A percentile compares a stretch with the other conserved stretches of the same genome.
Evolutionary conservation across 2,797 vertebrate species (phyloP).

Genomic region (Gadopsis bispinosus): DNA sequence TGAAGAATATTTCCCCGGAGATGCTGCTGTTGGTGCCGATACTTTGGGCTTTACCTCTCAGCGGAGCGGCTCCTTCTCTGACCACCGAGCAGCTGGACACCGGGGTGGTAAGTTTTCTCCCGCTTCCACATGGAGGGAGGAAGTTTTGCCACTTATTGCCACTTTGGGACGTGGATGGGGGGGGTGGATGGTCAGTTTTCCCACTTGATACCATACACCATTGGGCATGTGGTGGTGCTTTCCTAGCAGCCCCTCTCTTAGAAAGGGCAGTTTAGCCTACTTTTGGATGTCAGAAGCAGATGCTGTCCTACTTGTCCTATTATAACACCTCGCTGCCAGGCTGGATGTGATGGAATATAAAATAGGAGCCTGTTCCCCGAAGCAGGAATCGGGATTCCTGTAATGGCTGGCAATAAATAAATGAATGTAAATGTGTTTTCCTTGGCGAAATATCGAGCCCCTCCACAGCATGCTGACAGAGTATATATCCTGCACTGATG

Average conservation of each 20-base stretch:
- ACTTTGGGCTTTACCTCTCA: conserved; percentile 73
- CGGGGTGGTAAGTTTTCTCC: conserved; percentile 79
- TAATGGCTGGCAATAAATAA: conserved; percentile 58
- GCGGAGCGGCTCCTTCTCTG: conserved; percentile 76
- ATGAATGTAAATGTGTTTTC: conserved; percentile 63
- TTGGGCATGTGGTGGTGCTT: not conserved
- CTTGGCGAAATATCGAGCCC: conserved; percentile 54
- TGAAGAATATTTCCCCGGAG: conserved; percentile 77
- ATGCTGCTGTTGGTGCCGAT: conserved; percentile 76
- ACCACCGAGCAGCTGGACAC: conserved; percentile 79
- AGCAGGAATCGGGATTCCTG: conserved; percentile 19
- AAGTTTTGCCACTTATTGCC: conserved; percentile 32
- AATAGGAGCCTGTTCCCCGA: conserved; percentile 15
- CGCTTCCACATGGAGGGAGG: not conserved
- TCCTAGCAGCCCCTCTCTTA: not conserved
- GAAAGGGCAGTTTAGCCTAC: conserved; percentile 32
- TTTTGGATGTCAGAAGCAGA: conserved; percentile 49
- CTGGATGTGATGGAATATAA: conserved; percentile 9
- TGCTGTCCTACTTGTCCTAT: conserved; percentile 49
- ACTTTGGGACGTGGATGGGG: not conserved
- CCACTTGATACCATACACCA: not conserved
- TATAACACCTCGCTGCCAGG: conserved; percentile 35
- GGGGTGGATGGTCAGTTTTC: not conserved
- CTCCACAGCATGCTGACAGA: conserved; percentile 60
- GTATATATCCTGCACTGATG: conserved; percentile 48